phyloP scores from a whole-genome alignment of 1,140 invertebrate genomes.

The Leptonema lineaticorne region DNA sequence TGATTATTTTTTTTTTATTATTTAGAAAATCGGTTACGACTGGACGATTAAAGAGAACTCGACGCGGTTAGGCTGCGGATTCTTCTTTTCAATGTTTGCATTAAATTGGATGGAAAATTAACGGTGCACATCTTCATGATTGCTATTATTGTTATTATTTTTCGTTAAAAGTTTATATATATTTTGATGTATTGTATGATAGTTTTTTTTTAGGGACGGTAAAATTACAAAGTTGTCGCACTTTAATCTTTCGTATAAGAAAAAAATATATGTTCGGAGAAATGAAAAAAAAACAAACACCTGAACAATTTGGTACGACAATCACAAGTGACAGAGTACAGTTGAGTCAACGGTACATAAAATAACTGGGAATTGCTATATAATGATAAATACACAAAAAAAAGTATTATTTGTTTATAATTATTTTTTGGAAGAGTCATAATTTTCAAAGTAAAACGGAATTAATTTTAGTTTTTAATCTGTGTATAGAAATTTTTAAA shows the following conservation, averaged over 20 bases:
- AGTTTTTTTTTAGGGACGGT: too few relatives aligned
- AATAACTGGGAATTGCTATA: neutral
- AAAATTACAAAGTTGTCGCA: too few relatives aligned
- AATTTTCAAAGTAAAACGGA: too few relatives aligned
- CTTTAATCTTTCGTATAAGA: neutral
- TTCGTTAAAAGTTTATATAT: too few relatives aligned
- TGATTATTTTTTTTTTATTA: too few relatives aligned
- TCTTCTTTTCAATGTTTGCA: neutral
- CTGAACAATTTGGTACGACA: constrained; percentile 6
- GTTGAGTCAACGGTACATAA: constrained; percentile 10
- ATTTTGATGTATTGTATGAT: too few relatives aligned
- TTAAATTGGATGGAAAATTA: constrained; percentile 16
- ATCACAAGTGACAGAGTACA: neutral
- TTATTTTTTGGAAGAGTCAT: too few relatives aligned
- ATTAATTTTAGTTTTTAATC: too few relatives aligned
- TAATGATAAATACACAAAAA: too few relatives aligned
- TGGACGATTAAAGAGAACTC: constrained; percentile 2
- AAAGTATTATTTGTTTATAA: too few relatives aligned
- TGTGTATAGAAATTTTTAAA: too few relatives aligned
- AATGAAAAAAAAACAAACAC: neutral
- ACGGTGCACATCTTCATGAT: neutral
- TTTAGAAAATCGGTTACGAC: constrained; percentile 12
- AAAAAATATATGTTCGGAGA: neutral
- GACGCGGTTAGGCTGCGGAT: neutral
- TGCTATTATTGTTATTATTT: too few relatives aligned